A percentile compares a stretch with the other conserved stretches of the same genome.
Evolutionary conservation across 2,113 vertebrate species (phyloP).

Genomic region (Ptilonorhynchus violaceus): DNA sequence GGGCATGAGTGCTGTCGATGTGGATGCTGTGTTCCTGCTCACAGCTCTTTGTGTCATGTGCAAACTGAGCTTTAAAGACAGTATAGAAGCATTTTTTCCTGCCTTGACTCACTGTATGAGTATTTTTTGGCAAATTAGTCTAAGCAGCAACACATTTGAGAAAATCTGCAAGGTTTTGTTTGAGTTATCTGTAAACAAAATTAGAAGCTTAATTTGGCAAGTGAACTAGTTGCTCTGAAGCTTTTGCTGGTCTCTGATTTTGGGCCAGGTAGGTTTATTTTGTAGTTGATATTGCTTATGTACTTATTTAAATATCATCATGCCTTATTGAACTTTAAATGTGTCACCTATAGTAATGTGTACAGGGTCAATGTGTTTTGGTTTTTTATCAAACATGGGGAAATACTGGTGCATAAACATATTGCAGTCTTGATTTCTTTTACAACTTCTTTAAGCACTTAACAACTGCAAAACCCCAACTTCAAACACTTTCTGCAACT

Average conservation of each 20-base stretch:
- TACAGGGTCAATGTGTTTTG: not conserved
- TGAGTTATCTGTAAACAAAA: not conserved
- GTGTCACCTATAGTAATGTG: not conserved
- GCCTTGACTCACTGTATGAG: not conserved
- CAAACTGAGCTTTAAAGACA: not conserved
- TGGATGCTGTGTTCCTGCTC: not conserved
- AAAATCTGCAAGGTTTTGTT: not conserved
- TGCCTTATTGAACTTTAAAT: not conserved
- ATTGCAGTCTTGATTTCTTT: slow-evolving; percentile 32
- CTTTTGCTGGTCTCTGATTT: not conserved
- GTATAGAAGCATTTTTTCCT: not conserved
- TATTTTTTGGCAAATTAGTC: not conserved
- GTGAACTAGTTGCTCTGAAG: not conserved
- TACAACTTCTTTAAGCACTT: slow-evolving; percentile 15
- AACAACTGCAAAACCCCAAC: slow-evolving; percentile 28
- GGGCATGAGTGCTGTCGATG: not conserved
- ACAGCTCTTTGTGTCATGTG: not conserved
- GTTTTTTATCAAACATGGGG: not conserved
- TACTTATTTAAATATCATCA: not conserved
- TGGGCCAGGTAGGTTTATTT: not conserved
- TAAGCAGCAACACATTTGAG: not conserved
- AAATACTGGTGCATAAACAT: not conserved
- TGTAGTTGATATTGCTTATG: not conserved
- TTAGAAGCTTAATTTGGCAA: not conserved
- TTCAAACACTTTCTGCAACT: slow-evolving; percentile 49